A percentile compares a stretch with the other conserved stretches of the same genome.
Conservation (phyloP, 2,888 invertebrate genomes). For the Nomada ruficornis region DNA sequence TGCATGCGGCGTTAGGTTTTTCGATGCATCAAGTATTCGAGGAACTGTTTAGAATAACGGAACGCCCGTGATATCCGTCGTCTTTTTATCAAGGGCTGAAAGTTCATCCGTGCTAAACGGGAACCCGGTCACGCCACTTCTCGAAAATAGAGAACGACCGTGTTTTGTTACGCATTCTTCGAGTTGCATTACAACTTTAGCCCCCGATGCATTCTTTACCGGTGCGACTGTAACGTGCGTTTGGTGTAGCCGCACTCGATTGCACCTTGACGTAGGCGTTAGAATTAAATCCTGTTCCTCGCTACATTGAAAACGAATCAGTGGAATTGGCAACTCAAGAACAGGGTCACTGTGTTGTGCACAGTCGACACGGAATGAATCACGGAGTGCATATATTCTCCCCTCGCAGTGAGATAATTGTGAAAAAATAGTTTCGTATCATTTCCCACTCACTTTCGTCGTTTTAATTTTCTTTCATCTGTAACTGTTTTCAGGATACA, state of each 20-base stretch:
- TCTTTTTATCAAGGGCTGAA: neutral
- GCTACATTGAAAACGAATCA: conserved; percentile 10
- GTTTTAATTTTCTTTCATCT: neutral
- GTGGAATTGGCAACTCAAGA: conserved; percentile 8
- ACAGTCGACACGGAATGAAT: neutral
- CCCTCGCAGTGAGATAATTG: neutral
- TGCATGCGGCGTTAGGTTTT: neutral
- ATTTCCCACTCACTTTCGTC: neutral
- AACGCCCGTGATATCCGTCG: neutral
- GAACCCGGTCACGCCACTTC: neutral
- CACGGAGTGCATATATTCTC: neutral
- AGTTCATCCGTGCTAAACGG: neutral
- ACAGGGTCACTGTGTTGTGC: neutral
- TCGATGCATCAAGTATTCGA: neutral
- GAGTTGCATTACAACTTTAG: conserved; percentile 5
- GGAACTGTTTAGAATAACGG: conserved; percentile 22
- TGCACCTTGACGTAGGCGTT: neutral
- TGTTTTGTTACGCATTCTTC: conserved; percentile 17
- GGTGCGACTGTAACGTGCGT: neutral
- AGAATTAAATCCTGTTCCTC: neutral
- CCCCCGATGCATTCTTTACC: conserved; percentile 3
- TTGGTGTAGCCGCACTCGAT: conserved; percentile 1
- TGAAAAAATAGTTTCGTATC: neutral
- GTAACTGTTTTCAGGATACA: too few species aligned
- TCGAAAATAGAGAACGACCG: conserved; percentile 26